Conservation (phyloP, 92 coral and sea anemone species). For the Palythoa grandis region DNA sequence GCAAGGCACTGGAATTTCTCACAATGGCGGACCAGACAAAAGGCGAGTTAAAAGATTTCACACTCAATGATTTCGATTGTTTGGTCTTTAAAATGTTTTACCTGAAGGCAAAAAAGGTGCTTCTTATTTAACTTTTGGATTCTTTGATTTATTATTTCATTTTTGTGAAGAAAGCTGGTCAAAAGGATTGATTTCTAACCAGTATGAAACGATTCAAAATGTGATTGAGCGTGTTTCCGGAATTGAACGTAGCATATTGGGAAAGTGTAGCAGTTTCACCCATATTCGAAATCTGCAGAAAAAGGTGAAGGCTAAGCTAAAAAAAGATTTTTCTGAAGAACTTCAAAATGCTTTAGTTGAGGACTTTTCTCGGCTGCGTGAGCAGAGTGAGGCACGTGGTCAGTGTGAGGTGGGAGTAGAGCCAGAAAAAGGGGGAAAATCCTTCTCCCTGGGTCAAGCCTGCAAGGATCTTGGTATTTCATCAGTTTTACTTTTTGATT, state of each 20-base stretch:
- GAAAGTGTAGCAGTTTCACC: constrained; percentile 18
- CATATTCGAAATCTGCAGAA: constrained; percentile 7
- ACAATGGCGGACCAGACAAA: neutral
- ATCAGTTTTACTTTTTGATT: constrained; percentile 11
- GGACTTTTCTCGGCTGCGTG: neutral
- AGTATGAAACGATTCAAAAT: neutral
- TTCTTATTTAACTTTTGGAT: constrained; percentile 3
- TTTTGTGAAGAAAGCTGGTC: constrained; percentile 15
- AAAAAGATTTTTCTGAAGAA: constrained; percentile 5
- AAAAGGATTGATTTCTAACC: constrained; percentile 1
- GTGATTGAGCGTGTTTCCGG: constrained; percentile 16
- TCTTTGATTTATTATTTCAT: neutral
- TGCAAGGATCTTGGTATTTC: neutral
- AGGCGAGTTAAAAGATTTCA: neutral
- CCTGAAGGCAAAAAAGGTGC: neutral
- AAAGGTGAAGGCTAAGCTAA: constrained; percentile 2
- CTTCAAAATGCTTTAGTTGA: constrained; percentile 4
- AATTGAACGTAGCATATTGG: neutral
- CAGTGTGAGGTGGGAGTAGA: neutral
- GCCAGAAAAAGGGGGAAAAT: neutral
- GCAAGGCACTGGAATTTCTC: neutral
- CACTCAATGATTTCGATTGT: neutral
- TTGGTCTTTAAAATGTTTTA: constrained; percentile 13
- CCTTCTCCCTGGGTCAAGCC: constrained; percentile 12
- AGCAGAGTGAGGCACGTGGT: constrained; percentile 1